Conservation (phyloP, 2,797 vertebrate genomes). For the Clarias platycephalus region DNA sequence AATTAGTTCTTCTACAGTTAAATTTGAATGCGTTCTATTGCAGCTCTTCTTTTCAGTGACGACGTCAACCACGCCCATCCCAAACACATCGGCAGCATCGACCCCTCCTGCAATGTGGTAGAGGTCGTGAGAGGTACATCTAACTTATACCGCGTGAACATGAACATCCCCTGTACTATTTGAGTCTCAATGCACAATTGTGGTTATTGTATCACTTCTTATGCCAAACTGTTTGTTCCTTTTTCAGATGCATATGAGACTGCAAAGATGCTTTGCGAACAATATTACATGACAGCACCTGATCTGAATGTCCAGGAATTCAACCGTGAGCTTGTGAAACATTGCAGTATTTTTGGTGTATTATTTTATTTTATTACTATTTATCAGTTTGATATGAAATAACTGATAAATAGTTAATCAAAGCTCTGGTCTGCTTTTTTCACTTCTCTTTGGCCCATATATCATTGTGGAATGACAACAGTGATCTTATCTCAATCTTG, state of each 20-base stretch:
- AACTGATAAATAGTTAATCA: background rate
- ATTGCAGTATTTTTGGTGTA: background rate
- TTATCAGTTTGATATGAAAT: background rate
- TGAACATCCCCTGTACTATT: background rate
- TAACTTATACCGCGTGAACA: background rate
- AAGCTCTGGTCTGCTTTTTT: background rate
- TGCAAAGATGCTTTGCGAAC: conserved; percentile 86
- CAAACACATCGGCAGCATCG: conserved; percentile 86
- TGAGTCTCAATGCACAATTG: background rate
- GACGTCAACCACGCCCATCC: conserved; percentile 82
- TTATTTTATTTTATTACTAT: background rate
- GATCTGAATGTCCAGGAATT: conserved; percentile 82
- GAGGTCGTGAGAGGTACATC: conserved; percentile 83
- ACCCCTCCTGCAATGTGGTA: conserved; percentile 81
- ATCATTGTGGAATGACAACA: background rate
- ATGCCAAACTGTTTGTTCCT: background rate
- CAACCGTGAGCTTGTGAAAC: conserved; percentile 72
- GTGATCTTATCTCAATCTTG: background rate
- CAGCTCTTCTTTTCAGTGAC: conserved; percentile 82
- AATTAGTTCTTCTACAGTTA: background rate
- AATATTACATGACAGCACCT: conserved; percentile 81
- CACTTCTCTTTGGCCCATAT: background rate
- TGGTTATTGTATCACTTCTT: background rate
- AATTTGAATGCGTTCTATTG: background rate
- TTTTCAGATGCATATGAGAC: conserved; percentile 84